phyloP scores from a whole-genome alignment of 2,113 vertebrate species.

The Bombycilla garrulus region DNA sequence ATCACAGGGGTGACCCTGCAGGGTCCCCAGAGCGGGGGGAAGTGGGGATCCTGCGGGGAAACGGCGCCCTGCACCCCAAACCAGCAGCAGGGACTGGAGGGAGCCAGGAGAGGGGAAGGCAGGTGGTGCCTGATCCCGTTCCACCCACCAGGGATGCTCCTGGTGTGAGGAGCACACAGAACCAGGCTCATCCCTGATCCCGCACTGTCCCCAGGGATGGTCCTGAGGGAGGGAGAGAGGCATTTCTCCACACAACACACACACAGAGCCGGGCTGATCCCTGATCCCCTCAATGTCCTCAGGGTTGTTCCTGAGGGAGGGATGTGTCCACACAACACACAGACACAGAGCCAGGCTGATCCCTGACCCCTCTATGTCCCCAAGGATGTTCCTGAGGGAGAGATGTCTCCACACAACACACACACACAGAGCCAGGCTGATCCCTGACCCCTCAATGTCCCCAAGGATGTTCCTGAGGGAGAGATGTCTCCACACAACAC shows the following conservation, averaged over 20 bases:
- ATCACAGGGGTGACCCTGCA: rapidly evolving
- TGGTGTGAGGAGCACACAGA: not conserved
- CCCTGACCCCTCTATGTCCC: too few species aligned
- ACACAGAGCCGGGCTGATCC: not conserved
- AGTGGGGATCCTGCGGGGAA: not conserved
- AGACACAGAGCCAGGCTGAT: too few species aligned
- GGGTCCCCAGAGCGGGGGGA: not conserved
- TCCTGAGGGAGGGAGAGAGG: not conserved
- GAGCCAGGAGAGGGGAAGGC: not conserved
- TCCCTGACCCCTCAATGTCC: too few species aligned
- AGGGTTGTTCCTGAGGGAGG: too few species aligned
- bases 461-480: too few species aligned
- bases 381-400: too few species aligned
- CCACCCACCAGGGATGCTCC: not conserved
- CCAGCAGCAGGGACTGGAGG: rapidly evolving
- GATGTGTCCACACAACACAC: too few species aligned
- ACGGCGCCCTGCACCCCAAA: rapidly evolving
- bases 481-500: too few species aligned
- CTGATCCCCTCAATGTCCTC: too few species aligned
- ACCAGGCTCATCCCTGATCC: not conserved
- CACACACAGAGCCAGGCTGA: too few species aligned
- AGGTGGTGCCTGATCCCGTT: not conserved
- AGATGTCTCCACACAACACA: too few species aligned
- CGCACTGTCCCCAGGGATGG: not conserved
- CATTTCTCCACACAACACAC: not conserved